These are phyloP conservation scores for Andrena fulva DNA, from an alignment of 2,888 invertebrate genomes.

Conservation along the genomic window DNA sequence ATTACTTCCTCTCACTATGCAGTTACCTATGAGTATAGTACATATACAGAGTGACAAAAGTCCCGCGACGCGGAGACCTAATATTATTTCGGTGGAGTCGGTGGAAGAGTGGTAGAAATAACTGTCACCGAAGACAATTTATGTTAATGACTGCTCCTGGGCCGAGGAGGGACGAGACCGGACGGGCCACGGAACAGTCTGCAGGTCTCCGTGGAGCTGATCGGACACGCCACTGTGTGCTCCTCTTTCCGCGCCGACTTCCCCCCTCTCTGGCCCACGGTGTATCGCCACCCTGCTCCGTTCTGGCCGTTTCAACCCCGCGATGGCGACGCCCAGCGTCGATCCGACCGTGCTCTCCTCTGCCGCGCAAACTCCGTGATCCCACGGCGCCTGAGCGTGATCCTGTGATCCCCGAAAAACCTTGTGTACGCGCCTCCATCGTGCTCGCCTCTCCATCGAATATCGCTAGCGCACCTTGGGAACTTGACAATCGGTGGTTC, in stretches of 20 bases:
- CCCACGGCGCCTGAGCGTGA: slow-evolving; percentile 60
- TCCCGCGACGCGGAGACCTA: neutral
- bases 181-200: slow-evolving; percentile 78
- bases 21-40: neutral
- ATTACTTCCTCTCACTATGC: neutral
- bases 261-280: slow-evolving; percentile 43
- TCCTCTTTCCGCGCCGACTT: slow-evolving; percentile 6
- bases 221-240: slow-evolving; percentile 71
- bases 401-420: slow-evolving; percentile 18
- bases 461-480: neutral
- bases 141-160: slow-evolving; percentile 84
- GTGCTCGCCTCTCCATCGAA: neutral
- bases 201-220: slow-evolving; percentile 79
- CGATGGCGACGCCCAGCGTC: slow-evolving; percentile 83
- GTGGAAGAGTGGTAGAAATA: slow-evolving; percentile 78
- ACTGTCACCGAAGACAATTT: slow-evolving; percentile 88
- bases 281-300: slow-evolving; percentile 58
- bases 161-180: slow-evolving; percentile 72
- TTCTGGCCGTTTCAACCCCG: slow-evolving; percentile 72
- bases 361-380: slow-evolving; percentile 78
- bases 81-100: slow-evolving; percentile 63
- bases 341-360: slow-evolving; percentile 67
- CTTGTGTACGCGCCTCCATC: slow-evolving; percentile 7
- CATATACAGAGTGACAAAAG: neutral
- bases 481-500: neutral